Evolutionary conservation across 2,113 vertebrate genomes (phyloP).

Genomic region (Piaya cayana): DNA sequence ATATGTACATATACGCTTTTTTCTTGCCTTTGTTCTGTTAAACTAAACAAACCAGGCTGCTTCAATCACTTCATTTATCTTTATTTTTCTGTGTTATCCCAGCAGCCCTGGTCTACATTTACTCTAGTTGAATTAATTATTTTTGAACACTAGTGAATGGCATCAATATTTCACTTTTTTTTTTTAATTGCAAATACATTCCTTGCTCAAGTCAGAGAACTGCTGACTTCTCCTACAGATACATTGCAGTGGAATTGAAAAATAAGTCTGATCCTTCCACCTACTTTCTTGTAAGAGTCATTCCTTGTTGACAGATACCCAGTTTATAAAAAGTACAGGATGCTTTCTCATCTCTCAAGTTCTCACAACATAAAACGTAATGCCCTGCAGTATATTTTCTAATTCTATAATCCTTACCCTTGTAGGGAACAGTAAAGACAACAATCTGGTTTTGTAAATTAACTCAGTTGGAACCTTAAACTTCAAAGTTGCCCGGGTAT

Average conservation of each 20-base stretch:
- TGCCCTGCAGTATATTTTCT: not conserved
- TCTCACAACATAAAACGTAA: not conserved
- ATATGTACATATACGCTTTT: not conserved
- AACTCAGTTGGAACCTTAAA: not conserved
- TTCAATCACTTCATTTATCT: not conserved
- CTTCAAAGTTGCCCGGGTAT: not conserved
- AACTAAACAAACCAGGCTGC: not conserved
- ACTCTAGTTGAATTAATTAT: not conserved
- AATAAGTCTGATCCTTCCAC: not conserved
- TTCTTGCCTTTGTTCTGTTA: not conserved
- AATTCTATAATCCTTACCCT: not conserved
- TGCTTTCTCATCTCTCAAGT: not conserved
- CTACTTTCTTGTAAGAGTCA: not conserved
- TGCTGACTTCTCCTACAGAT: not conserved
- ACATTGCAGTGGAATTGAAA: not conserved
- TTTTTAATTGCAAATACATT: not conserved
- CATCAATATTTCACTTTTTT: not conserved
- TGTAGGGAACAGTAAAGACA: not conserved
- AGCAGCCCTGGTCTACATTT: not conserved
- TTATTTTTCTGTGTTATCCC: not conserved
- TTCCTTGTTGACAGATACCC: not conserved
- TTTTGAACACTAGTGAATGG: not conserved
- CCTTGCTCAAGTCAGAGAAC: not conserved
- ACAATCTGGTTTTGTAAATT: not conserved
- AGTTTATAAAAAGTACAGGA: not conserved